phyloP scores from a whole-genome alignment of 2,888 invertebrate genomes.

The Caenorhabditis doughertyi region DNA sequence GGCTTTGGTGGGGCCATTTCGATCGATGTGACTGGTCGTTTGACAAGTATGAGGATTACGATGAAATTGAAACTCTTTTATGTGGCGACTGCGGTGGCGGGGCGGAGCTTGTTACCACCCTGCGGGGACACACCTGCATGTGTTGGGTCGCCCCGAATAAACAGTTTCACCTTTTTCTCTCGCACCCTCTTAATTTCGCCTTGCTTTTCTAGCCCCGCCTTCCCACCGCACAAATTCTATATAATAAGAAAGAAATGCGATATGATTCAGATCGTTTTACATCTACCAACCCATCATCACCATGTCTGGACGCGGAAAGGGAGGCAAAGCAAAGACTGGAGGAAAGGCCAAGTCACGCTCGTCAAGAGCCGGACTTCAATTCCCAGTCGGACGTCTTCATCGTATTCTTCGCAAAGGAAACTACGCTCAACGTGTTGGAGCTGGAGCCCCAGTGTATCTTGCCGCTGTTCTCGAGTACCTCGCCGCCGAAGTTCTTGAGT shows the following conservation, averaged over 20 bases:
- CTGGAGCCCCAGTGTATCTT: constrained; percentile 80
- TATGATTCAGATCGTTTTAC: constrained; percentile 2
- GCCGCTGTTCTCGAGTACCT: constrained; percentile 80
- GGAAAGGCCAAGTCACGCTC: constrained; percentile 77
- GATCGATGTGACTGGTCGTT: background rate
- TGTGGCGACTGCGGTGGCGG: background rate
- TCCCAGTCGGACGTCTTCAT: constrained; percentile 82
- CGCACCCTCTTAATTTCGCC: background rate
- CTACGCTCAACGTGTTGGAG: constrained; percentile 80
- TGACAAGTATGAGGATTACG: background rate
- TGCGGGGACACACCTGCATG: background rate
- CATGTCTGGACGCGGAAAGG: constrained; percentile 90
- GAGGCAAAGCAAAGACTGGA: constrained; percentile 86
- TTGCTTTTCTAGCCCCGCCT: background rate
- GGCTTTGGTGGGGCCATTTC: constrained; percentile 76
- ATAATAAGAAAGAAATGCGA: background rate
- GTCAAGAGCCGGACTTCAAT: constrained; percentile 81
- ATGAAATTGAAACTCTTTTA: too few species aligned
- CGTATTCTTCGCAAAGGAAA: constrained; percentile 79
- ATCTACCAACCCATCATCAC: constrained; percentile 12
- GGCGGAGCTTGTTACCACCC: background rate
- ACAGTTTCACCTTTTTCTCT: too few species aligned
- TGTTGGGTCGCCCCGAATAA: too few species aligned
- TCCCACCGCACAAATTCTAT: background rate
- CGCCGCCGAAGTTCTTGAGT: constrained; percentile 78